Evolutionary conservation across 2,113 vertebrate genomes (phyloP).

Genomic region (Sapayoa aenigma): DNA sequence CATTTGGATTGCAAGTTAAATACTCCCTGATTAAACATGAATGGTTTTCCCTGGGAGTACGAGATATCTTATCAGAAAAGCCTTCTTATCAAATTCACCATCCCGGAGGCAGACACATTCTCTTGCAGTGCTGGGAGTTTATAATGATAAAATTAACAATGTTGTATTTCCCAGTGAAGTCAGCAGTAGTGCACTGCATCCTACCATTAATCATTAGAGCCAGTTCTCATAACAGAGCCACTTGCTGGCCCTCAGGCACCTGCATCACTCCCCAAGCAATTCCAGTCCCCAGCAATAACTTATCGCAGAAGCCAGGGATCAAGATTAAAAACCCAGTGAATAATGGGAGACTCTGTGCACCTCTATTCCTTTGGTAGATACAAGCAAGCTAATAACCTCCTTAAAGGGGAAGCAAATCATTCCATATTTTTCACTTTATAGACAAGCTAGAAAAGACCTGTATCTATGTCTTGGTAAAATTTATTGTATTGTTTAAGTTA

Average conservation of each 20-base stretch:
- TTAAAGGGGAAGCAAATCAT: slow-evolving; percentile 71
- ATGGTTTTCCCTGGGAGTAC: slow-evolving; percentile 40
- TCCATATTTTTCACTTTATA: slow-evolving; percentile 70
- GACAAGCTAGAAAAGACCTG: slow-evolving; percentile 66
- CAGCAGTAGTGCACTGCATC: slow-evolving; percentile 41
- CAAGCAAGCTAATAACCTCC: slow-evolving; percentile 72
- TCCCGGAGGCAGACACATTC: slow-evolving; percentile 65
- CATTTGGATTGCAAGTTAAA: slow-evolving; percentile 67
- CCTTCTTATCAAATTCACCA: slow-evolving; percentile 67
- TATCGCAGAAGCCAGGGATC: slow-evolving; percentile 54
- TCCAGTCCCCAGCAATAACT: slow-evolving; percentile 46
- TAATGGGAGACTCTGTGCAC: slow-evolving; percentile 47
- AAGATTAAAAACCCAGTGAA: slow-evolving; percentile 72
- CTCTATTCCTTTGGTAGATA: slow-evolving; percentile 63
- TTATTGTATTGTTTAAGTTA: slow-evolving; percentile 68
- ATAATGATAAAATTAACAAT: slow-evolving; percentile 76
- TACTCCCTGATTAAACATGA: slow-evolving; percentile 61
- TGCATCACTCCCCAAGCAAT: slow-evolving; percentile 66
- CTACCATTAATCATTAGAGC: slow-evolving; percentile 72
- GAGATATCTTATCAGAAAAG: slow-evolving; percentile 67
- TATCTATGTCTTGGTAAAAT: slow-evolving; percentile 60
- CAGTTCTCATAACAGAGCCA: slow-evolving; percentile 61
- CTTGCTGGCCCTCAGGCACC: slow-evolving; percentile 57
- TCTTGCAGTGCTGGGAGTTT: slow-evolving; percentile 62
- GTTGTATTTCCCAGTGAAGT: slow-evolving; percentile 72